phyloP scores from a whole-genome alignment of 1,140 invertebrate genomes.

The Sipha flava region DNA sequence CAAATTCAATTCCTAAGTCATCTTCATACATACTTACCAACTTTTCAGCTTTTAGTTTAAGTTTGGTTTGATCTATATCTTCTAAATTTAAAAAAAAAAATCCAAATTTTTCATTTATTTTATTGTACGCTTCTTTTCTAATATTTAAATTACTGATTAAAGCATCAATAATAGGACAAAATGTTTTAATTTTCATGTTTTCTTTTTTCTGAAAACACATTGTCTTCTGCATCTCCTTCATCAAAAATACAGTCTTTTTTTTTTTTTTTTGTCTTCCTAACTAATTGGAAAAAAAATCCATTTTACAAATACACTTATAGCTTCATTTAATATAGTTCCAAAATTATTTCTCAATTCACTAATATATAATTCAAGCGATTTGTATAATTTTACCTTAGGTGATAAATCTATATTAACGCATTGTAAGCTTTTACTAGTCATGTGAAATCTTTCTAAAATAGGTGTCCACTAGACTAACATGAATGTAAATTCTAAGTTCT shows the following conservation, averaged over 20 bases:
- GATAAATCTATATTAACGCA: background rate
- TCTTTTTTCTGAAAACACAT: background rate
- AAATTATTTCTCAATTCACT: background rate
- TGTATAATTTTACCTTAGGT: background rate
- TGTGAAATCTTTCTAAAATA: background rate
- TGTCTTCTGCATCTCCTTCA: background rate
- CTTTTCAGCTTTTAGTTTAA: background rate
- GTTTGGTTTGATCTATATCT: background rate
- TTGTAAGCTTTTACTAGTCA: constrained; percentile 32
- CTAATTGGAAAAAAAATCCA: background rate
- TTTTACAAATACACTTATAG: background rate
- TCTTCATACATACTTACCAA: background rate
- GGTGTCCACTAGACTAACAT: background rate
- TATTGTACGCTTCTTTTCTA: background rate
- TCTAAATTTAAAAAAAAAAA: background rate
- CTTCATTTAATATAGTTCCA: background rate
- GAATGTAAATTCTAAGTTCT: background rate
- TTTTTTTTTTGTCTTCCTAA: background rate
- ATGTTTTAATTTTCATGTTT: background rate
- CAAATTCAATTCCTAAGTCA: background rate
- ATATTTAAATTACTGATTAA: background rate
- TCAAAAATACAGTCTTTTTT: background rate
- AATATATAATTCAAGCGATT: background rate
- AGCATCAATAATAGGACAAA: background rate
- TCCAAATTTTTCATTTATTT: background rate